Percentiles rank a stretch among this genome's conserved stretches.
Evolutionary conservation across 2,113 vertebrate genomes (phyloP).

Genomic region (Pipa parva): DNA sequence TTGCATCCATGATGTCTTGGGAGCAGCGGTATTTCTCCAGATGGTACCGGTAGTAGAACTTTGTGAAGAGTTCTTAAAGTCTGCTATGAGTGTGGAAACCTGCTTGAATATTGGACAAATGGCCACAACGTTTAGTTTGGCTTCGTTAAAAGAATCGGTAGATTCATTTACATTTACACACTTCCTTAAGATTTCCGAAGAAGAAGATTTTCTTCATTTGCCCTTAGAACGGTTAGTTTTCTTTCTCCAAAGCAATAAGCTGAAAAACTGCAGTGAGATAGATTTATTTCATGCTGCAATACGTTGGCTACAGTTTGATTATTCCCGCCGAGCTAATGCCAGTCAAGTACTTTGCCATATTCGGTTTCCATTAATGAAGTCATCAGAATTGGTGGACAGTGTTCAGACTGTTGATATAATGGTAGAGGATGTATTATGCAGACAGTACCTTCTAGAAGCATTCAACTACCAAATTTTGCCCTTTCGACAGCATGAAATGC

Average conservation of each 20-base stretch:
- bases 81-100: conserved; percentile 94
- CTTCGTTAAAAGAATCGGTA: conserved; percentile 89
- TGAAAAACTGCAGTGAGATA: conserved; percentile 87
- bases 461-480: conserved; percentile 97
- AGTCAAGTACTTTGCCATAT: conserved; percentile 85
- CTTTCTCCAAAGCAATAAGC: conserved; percentile 93
- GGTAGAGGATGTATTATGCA: conserved; percentile 89
- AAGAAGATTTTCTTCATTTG: conserved; percentile 94
- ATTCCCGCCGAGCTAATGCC: conserved; percentile 67
- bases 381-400: conserved; percentile 89
- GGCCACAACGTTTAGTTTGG: conserved; percentile 91
- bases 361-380: conserved; percentile 93
- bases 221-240: conserved; percentile 88
- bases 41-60: conserved; percentile 94
- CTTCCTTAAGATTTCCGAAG: conserved; percentile 90
- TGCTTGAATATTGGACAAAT: conserved; percentile 95
- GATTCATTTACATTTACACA: conserved; percentile 90
- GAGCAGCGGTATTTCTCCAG: conserved; percentile 94
- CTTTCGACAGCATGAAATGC: conserved; percentile 94
- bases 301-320: conserved; percentile 84
- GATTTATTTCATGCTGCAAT: conserved; percentile 86
- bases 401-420: conserved; percentile 91
- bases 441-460: conserved; percentile 89
- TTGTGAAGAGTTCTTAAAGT: conserved; percentile 94
- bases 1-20: conserved; percentile 94